Base-by-base conservation (phyloP, 2,797 vertebrate species). In the Ctenochaetus hawaiiensis region DNA sequence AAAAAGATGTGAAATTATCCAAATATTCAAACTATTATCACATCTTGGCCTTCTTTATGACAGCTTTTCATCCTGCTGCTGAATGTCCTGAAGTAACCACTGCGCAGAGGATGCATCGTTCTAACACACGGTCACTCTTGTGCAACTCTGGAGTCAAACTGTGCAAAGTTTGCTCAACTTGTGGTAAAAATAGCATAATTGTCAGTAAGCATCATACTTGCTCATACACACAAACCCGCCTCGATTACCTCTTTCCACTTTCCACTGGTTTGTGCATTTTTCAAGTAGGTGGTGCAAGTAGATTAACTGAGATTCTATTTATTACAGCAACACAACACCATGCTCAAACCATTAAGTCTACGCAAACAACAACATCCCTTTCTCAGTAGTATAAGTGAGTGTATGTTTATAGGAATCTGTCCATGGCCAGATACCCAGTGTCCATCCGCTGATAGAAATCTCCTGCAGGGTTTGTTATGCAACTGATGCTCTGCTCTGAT, bases 401-500 rank as follows among this genome's bases (percentile, higher is more conserved):
- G n/a, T 44, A 59, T 83, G 77, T 84, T 87, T 82, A 81, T 59
- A 41, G 34, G 72, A 89, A 66, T 70, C 56, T 76, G 67, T 76
- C 72, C 45, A 9, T 77, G 9, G 61, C 75, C 77, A 83, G 77
- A 77, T 80, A 77, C 34, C 60, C 41, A 72, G 82, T 89, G 84
- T 88, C 89, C 86, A 80, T 88, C 73, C 43, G 12, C 69, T 89
- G 89, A 94, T 92, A 83, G 62, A 67, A 72, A 93, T 94, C 89
- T 84, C 73, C 75, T 80, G 67, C 67, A 62, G 75, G 72, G 82
- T 82, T 81, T 84, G 86, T 94, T 92, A 90, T 89, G 81, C 77
- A 93, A 92, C 87, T 83, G 90, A 92, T 87, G 65, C 49, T 76
- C 53, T 57, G 39, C 70, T 67, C 62, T 71, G 91, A 92, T 91